Evolutionary conservation across 2,888 invertebrate genomes (phyloP).

Genomic region (Melanchra persicariae): DNA sequence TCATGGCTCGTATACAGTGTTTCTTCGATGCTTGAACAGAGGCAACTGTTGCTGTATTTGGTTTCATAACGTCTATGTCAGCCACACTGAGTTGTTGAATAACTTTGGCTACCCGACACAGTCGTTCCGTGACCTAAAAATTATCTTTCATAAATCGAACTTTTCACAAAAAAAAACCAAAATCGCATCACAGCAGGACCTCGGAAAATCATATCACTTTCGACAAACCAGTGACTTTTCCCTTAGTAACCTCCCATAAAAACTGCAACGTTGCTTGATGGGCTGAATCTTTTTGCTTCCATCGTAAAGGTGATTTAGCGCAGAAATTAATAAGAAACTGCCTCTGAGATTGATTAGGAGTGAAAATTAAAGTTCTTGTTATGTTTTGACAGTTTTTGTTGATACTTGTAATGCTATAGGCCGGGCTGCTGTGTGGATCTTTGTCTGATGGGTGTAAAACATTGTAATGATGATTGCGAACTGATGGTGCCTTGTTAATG

Average conservation of each 20-base stretch:
- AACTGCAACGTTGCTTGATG: slow-evolving; percentile 89
- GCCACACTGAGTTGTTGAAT: too few relatives aligned
- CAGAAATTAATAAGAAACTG: slow-evolving; percentile 85
- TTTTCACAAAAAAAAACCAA: background rate
- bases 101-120: too few relatives aligned
- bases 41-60: background rate
- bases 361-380: slow-evolving; percentile 76
- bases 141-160: too few relatives aligned
- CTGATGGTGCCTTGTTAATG: slow-evolving; percentile 30
- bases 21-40: background rate
- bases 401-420: slow-evolving; percentile 40
- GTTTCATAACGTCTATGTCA: too few relatives aligned
- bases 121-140: too few relatives aligned
- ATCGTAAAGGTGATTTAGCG: slow-evolving; percentile 85
- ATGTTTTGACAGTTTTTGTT: slow-evolving; percentile 57
- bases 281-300: slow-evolving; percentile 85
- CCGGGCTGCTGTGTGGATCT: slow-evolving; percentile 5
- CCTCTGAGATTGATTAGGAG: slow-evolving; percentile 85
- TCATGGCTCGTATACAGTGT: background rate
- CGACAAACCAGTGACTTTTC: slow-evolving; percentile 40
- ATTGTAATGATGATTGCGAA: slow-evolving; percentile 37
- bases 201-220: background rate
- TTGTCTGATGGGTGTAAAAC: slow-evolving; percentile 48
- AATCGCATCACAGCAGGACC: background rate
- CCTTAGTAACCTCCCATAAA: slow-evolving; percentile 75